A percentile compares a stretch with the other conserved stretches of the same genome.
phyloP scores from a whole-genome alignment of 2,797 vertebrate species.

The Sebastes melanostomus region DNA sequence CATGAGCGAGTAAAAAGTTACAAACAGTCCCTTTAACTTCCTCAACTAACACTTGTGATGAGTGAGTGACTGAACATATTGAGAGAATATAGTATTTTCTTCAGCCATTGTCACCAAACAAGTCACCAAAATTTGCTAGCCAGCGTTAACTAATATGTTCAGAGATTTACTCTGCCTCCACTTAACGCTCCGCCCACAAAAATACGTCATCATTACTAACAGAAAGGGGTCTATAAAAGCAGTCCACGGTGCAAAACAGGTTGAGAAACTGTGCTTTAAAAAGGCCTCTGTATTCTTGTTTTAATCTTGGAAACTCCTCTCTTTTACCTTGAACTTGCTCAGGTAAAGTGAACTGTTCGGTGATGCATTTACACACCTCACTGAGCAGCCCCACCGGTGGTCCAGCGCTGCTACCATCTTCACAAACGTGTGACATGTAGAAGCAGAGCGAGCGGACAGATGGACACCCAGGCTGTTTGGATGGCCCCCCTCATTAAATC shows the following conservation, averaged over 20 bases:
- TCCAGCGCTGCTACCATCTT: neutral
- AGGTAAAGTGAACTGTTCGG: neutral
- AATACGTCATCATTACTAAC: too few relatives aligned
- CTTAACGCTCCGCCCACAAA: too few relatives aligned
- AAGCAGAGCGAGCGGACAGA: constrained; percentile 57
- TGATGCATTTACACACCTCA: constrained; percentile 16
- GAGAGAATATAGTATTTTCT: too few relatives aligned
- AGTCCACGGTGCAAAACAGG: neutral
- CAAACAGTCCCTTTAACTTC: too few relatives aligned
- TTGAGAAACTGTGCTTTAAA: neutral
- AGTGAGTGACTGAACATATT: too few relatives aligned
- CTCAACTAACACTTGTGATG: too few relatives aligned
- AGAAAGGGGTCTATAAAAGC: neutral
- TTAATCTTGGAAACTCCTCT: neutral
- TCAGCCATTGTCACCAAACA: too few relatives aligned
- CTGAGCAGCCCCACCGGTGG: neutral
- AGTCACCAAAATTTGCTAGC: too few relatives aligned
- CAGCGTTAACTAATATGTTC: too few relatives aligned
- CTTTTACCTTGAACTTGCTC: neutral
- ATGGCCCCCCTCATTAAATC: constrained; percentile 64
- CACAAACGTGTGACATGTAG: constrained; percentile 41
- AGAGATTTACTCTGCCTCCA: too few relatives aligned
- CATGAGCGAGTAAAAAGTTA: too few relatives aligned
- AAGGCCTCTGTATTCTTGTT: neutral
- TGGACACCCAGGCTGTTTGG: constrained; percentile 65